Evolutionary conservation across 92 coral and sea anemone genomes (phyloP).

Genomic region (Galaxea fascicularis): DNA sequence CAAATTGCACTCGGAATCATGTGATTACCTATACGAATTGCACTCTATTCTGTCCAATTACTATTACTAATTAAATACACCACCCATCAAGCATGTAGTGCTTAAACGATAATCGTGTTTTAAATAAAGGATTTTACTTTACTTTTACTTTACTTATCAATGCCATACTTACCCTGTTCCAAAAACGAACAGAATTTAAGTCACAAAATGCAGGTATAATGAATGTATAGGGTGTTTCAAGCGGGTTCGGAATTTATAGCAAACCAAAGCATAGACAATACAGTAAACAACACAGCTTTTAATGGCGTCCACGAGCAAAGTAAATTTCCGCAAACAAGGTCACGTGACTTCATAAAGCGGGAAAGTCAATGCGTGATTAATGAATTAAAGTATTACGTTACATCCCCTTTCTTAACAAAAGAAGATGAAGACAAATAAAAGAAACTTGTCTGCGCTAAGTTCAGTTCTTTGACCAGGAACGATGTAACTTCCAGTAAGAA

Average conservation of each 20-base stretch:
- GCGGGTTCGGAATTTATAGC: neutral
- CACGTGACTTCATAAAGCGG: neutral
- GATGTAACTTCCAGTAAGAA: neutral
- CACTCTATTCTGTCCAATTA: too few relatives aligned
- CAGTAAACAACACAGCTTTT: conserved; percentile 3
- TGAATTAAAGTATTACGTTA: neutral
- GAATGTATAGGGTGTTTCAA: neutral
- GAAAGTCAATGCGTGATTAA: conserved; percentile 2
- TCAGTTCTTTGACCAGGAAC: neutral
- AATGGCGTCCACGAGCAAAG: neutral
- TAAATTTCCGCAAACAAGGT: neutral
- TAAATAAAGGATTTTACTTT: too few relatives aligned
- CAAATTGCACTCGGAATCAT: too few relatives aligned
- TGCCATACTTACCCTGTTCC: too few relatives aligned
- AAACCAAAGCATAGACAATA: neutral
- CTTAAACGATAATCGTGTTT: too few relatives aligned
- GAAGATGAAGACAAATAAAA: neutral
- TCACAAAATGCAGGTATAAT: too few relatives aligned
- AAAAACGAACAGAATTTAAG: too few relatives aligned
- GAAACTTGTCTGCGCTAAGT: neutral
- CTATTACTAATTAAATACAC: too few relatives aligned
- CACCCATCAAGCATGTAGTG: too few relatives aligned
- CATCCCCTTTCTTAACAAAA: neutral
- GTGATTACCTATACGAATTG: too few relatives aligned
- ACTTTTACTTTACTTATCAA: too few relatives aligned